These are phyloP conservation scores for Taenioides sp. DNA, from an alignment of 2,797 vertebrate species.

Conservation along the genomic window DNA sequence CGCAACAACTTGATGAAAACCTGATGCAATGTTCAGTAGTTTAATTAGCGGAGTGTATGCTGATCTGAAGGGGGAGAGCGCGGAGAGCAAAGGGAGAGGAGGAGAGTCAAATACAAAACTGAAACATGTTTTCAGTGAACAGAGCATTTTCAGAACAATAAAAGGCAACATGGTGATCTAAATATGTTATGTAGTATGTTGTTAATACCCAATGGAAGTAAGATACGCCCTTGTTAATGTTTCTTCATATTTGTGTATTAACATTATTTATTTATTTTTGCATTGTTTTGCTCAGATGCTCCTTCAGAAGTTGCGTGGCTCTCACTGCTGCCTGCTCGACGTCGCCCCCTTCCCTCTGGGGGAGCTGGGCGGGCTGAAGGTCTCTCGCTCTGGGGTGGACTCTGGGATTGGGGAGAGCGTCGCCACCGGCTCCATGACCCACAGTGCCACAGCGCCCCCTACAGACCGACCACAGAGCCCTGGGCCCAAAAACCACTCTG, in stretches of 20 bases:
- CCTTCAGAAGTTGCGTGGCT: slow-evolving; percentile 93
- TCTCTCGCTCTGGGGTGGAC: slow-evolving; percentile 90
- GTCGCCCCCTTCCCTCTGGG: slow-evolving; percentile 82
- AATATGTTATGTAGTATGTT: no score
- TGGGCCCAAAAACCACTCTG: slow-evolving; percentile 88
- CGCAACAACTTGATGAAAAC: no score
- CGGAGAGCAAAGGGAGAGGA: no score
- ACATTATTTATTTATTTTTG: not conserved
- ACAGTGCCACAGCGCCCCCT: slow-evolving; percentile 81
- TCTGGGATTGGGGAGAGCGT: slow-evolving; percentile 95
- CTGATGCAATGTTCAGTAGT: no score
- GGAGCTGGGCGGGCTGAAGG: slow-evolving; percentile 89
- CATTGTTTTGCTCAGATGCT: slow-evolving; percentile 82
- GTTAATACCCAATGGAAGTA: no score
- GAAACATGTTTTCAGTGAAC: no score
- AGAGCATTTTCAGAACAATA: no score
- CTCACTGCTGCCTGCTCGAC: slow-evolving; percentile 86
- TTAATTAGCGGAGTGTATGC: no score
- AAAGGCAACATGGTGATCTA: no score
- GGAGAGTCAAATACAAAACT: no score
- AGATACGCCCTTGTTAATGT: no score
- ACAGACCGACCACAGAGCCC: slow-evolving; percentile 87
- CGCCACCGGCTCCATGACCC: slow-evolving; percentile 83
- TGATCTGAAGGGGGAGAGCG: no score
- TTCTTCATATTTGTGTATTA: not conserved